phyloP scores from a whole-genome alignment of 2,113 vertebrate species.

The Puma concolor region DNA sequence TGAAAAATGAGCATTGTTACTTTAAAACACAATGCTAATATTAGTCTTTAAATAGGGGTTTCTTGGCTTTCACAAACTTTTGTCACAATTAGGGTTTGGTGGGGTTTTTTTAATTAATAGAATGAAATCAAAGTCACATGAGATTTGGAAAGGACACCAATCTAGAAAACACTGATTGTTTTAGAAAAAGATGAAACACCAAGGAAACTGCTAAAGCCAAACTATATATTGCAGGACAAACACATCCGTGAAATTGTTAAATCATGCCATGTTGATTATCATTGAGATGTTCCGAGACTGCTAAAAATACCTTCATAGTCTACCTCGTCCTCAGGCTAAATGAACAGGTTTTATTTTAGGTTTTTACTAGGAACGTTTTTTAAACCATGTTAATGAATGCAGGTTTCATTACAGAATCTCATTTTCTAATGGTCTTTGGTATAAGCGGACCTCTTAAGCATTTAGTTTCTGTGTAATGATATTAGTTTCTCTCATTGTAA shows the following conservation, averaged over 20 bases:
- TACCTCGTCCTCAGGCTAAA: background rate
- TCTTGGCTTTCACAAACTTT: conserved; percentile 32
- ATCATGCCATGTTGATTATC: background rate
- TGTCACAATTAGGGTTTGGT: background rate
- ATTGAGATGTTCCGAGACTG: background rate
- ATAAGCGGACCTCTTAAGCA: background rate
- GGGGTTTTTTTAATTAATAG: background rate
- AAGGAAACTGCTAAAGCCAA: background rate
- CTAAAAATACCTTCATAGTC: background rate
- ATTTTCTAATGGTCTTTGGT: background rate
- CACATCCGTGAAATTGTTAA: background rate
- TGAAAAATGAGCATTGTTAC: background rate
- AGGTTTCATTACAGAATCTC: background rate
- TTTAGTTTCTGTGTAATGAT: background rate
- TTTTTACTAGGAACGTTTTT: conserved; percentile 24
- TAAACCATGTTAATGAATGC: background rate
- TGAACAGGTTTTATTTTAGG: background rate
- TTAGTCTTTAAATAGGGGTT: background rate
- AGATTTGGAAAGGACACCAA: background rate
- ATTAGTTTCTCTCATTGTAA: conserved; percentile 39
- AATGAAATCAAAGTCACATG: conserved; percentile 32
- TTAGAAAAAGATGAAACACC: background rate
- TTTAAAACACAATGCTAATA: background rate
- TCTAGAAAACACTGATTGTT: background rate
- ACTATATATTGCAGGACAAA: background rate